phyloP scores from a whole-genome alignment of 2,797 vertebrate genomes.

The Chanos chanos region DNA sequence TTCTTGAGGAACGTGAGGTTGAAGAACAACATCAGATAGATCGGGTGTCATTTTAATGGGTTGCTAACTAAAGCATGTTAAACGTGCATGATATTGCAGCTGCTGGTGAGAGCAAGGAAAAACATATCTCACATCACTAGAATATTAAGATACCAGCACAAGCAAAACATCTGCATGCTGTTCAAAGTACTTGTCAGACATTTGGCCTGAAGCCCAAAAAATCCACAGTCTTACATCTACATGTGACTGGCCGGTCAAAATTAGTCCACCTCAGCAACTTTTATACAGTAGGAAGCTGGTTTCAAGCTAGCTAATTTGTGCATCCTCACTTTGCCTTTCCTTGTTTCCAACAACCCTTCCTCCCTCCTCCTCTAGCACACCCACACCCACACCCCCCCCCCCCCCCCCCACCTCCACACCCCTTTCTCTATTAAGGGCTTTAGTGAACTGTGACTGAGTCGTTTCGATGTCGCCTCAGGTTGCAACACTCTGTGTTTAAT shows the following conservation, averaged over 20 bases:
- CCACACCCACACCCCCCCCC: slow-evolving; percentile 28
- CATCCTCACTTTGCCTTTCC: neutral
- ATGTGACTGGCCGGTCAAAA: slow-evolving; percentile 4
- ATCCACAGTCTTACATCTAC: neutral
- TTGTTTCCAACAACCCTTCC: neutral
- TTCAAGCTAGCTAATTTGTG: slow-evolving; percentile 55
- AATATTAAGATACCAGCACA: neutral
- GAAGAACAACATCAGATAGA: neutral
- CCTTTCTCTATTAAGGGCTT: slow-evolving; percentile 64
- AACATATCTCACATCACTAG: slow-evolving; percentile 26
- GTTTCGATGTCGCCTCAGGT: slow-evolving; percentile 70
- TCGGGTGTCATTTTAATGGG: neutral
- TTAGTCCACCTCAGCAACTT: neutral
- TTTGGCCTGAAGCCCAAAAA: neutral
- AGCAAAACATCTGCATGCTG: slow-evolving; percentile 25
- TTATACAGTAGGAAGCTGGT: slow-evolving; percentile 54
- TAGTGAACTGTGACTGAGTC: slow-evolving; percentile 71
- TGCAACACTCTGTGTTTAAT: slow-evolving; percentile 68
- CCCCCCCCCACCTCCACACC: slow-evolving; percentile 42
- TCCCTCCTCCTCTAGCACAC: slow-evolving; percentile 12
- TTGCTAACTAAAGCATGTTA: neutral
- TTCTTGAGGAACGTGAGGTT: too few relatives aligned
- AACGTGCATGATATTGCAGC: neutral
- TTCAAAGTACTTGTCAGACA: slow-evolving; percentile 26
- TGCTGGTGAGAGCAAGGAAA: slow-evolving; percentile 3